Evolutionary conservation across 2,797 vertebrate genomes (phyloP).

Genomic region (Agapornis canus): DNA sequence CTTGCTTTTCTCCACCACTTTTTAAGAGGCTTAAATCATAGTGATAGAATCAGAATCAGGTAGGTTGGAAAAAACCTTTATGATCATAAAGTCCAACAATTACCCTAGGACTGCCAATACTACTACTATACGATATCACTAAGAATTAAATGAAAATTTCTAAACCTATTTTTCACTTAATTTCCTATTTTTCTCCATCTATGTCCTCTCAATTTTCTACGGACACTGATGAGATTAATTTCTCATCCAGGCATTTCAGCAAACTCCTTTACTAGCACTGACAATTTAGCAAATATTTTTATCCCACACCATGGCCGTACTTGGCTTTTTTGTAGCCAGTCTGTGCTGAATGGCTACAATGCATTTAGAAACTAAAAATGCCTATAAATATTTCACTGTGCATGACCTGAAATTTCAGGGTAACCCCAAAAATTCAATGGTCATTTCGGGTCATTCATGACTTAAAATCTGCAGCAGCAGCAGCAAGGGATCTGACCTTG

Average conservation of each 20-base stretch:
- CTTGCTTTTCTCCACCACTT: background rate
- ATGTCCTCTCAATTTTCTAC: background rate
- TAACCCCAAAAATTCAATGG: rapidly evolving
- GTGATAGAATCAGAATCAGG: background rate
- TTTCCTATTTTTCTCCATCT: background rate
- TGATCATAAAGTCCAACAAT: background rate
- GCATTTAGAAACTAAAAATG: background rate
- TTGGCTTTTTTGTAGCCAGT: rapidly evolving
- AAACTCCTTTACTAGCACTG: background rate
- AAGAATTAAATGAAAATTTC: background rate
- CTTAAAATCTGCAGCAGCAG: background rate
- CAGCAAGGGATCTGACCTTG: background rate
- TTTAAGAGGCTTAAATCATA: background rate
- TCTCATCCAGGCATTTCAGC: background rate
- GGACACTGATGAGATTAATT: background rate
- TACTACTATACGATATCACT: background rate
- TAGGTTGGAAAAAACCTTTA: background rate
- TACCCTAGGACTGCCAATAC: background rate
- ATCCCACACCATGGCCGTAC: background rate
- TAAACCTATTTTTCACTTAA: background rate
- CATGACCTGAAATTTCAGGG: background rate
- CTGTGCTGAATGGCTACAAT: background rate
- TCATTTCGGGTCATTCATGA: background rate
- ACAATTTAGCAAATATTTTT: background rate
- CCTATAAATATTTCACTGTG: background rate